Evolutionary conservation across 2,888 invertebrate species (phyloP), one percentile per base, ranked within the genome.

Genomic region (Monopis laevigella): DNA sequence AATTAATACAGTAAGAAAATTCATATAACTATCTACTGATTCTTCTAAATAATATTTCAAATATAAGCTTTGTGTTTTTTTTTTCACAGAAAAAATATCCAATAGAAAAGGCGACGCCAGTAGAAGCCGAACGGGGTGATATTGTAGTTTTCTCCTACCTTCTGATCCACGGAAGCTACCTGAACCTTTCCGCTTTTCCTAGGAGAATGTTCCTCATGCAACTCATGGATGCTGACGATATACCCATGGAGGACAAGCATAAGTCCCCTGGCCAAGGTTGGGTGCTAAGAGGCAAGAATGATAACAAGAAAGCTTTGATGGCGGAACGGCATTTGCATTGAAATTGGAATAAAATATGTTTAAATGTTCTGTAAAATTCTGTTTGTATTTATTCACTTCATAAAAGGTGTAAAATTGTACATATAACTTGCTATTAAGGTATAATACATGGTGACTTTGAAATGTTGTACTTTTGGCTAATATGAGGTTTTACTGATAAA

Each of bases 91-190:
- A 56, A 41, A 50, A 58, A 40, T 66, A 59, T 48, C 67, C 78
- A 1, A 49, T 80, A 6, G 61, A 67, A 11, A 61, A 61, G 13
- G 80, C 72, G 1, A 56, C 57, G 1, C 68, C 78, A 1, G 57
- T 82, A 1, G 42, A 43, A 8, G 75, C 77, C 0, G 67, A 68
- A 44, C 64, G 59, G 41, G 80, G 77, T 2, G 72, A 81, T 34
- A 57, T 82, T 12, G 56, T 80, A 2, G 56, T 81, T 16, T 82
- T 82, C 48, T 78, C 80, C 0, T 82, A 82, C 48, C 57, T 82
- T 7, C 52, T 78, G 14, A 54, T 82, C 16, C 80, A 82, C 48
- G 82, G 81, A 11, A 78, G 77, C 18, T 81, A 77, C 45, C 49
- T 73, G 12, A 82, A 82, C 52, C 51, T 62, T 4, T 74, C 73